A percentile compares a stretch with the other conserved stretches of the same genome.
Evolutionary conservation across 1,140 invertebrate species (phyloP).

Genomic region (Brachionus rotundiformis): DNA sequence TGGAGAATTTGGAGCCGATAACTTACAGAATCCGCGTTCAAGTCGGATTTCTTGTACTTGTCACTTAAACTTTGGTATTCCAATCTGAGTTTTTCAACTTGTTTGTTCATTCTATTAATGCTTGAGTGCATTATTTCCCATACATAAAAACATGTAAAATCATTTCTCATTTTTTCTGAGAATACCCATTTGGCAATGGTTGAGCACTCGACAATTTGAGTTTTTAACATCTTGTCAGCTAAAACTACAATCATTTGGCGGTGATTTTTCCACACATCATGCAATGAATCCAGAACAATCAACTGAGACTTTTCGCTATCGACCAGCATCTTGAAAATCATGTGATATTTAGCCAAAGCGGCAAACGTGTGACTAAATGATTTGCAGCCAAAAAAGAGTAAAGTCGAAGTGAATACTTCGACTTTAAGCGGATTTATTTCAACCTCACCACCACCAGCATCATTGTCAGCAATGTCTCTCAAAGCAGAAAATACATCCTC

Average conservation of each 20-base stretch:
- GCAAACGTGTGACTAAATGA: constrained; percentile 97
- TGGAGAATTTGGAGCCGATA: not conserved
- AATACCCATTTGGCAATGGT: constrained; percentile 98
- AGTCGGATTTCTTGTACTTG: constrained; percentile 9
- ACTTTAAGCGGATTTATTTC: constrained; percentile 82
- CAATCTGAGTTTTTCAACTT: constrained; percentile 75
- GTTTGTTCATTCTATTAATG: constrained; percentile 88
- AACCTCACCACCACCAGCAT: constrained; percentile 17
- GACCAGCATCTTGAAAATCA: constrained; percentile 85
- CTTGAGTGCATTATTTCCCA: constrained; percentile 96
- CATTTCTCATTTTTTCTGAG: constrained; percentile 87
- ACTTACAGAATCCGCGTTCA: not conserved
- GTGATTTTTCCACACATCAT: constrained; percentile 88
- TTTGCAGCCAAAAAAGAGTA: constrained; percentile 88
- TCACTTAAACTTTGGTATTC: constrained; percentile 49
- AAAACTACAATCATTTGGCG: constrained; percentile 92
- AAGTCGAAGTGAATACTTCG: constrained; percentile 90
- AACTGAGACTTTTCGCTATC: constrained; percentile 94
- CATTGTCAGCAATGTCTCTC: constrained; percentile 40
- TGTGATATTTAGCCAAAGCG: constrained; percentile 87
- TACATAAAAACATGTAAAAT: constrained; percentile 90
- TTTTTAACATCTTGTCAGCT: constrained; percentile 94
- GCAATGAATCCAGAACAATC: constrained; percentile 86
- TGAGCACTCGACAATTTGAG: constrained; percentile 91
- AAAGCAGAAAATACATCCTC: constrained; percentile 44